Base-by-base conservation (phyloP, 2,113 vertebrate genomes). In the Fregetta grallaria region DNA sequence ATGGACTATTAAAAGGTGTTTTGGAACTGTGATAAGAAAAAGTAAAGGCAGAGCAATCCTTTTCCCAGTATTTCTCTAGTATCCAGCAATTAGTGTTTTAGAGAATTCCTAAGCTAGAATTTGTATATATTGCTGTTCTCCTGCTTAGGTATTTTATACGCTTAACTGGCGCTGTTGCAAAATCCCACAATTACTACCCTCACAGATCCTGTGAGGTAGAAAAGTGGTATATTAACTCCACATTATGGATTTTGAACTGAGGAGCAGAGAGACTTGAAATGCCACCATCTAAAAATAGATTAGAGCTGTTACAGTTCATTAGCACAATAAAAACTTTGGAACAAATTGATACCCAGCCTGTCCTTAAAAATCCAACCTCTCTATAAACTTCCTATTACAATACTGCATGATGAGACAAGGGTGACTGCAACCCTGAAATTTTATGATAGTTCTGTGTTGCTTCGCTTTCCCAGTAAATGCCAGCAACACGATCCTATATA, bases 301-400 rank as follows among this genome's bases (percentile, higher is more conserved):
- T 76, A 91, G 93, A 93, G 75, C 93, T 94, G 94, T 95, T 96
- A 94, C 91, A 86, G 70, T 94, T 97, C 87, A 89, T 92, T 96
- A 95, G 93, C 87, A 86, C 96, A 96, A 96, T 96, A 96, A 97
- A 97, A 97, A 97, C 93, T 96, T 96, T 58, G 75, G 84, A 90
- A 94, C 87, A 86, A 96, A 92, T 55, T 94, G 77, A 92, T 91
- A 85, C 58, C 80, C 92, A 82, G 85, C 55, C 84, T 94, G 94
- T 94, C 87, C 91, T 96, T 95, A 97, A 95, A 96, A 96, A 88
- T 21, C 66, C 59, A 96, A n/a, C 92, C 87, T 96, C 81, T 83
- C 91, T 36, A 80, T 96, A 92, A 95, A 96, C 87, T 91, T 78
- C 38, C 47, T 88, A 27, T 86, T 91, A 56, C 32, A 50, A 44